Evolutionary conservation across 2,113 vertebrate genomes (phyloP).

Genomic region (Tachysurus vachellii): DNA sequence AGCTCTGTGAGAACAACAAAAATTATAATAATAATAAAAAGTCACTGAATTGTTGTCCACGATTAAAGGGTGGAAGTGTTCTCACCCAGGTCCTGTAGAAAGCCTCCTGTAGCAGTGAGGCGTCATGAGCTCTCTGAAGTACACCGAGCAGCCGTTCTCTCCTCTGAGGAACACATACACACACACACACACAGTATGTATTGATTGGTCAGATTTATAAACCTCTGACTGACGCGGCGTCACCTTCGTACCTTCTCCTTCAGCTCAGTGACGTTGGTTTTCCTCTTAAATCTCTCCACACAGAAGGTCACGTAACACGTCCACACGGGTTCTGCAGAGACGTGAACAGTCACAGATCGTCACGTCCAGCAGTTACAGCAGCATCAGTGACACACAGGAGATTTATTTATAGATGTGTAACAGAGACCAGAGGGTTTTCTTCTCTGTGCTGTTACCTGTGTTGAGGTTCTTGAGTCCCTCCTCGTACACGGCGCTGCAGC

Average conservation of each 20-base stretch:
- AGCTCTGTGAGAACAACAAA: neutral
- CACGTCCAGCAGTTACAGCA: neutral
- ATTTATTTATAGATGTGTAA: neutral
- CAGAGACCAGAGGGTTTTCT: no score
- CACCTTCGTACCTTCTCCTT: conserved; percentile 76
- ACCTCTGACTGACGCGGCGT: no score
- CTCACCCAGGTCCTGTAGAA: conserved; percentile 88
- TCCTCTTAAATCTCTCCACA: conserved; percentile 84
- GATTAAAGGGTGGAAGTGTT: neutral
- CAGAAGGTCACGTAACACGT: conserved; percentile 86
- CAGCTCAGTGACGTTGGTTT: conserved; percentile 83
- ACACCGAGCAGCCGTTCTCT: conserved; percentile 76
- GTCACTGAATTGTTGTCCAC: neutral
- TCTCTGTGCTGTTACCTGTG: conserved; percentile 71
- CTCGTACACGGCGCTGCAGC: conserved; percentile 87
- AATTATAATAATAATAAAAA: neutral
- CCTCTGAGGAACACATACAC: conserved; percentile 73
- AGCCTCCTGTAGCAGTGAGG: conserved; percentile 75
- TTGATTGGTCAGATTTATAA: neutral
- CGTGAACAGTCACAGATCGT: neutral
- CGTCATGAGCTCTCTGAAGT: conserved; percentile 78
- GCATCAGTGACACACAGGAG: neutral
- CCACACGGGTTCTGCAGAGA: conserved; percentile 86
- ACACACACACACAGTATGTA: neutral
- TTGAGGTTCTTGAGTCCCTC: conserved; percentile 79